phyloP scores from a whole-genome alignment of 2,113 vertebrate species.

The Ondatra zibethicus region DNA sequence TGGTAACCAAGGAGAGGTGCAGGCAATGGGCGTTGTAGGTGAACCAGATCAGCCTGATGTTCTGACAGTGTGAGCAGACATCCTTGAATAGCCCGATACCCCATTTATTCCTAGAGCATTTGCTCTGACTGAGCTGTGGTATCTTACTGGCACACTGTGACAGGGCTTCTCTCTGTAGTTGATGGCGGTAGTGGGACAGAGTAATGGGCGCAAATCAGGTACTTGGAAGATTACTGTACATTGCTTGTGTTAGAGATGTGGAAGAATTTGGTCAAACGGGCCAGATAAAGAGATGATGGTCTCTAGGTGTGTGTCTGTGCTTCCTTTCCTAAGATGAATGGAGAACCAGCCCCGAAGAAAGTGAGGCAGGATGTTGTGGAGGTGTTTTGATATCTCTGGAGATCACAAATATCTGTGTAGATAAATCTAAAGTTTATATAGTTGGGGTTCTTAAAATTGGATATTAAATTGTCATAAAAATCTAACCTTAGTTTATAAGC shows the following conservation, averaged over 20 bases:
- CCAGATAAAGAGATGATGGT: fast-evolving
- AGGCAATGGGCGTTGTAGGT: too few relatives aligned
- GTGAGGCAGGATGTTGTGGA: fast-evolving
- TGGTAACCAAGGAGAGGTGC: background rate
- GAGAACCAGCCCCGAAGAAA: background rate
- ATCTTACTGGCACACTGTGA: background rate
- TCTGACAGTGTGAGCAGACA: background rate
- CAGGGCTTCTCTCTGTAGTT: background rate
- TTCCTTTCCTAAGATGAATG: background rate
- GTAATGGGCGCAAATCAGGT: background rate
- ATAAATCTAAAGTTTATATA: background rate
- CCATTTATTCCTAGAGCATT: background rate
- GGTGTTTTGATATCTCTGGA: background rate
- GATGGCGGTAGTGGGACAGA: background rate
- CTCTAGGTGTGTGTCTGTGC: background rate
- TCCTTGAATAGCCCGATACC: background rate
- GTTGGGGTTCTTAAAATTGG: background rate
- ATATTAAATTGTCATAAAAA: background rate
- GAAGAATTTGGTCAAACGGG: background rate
- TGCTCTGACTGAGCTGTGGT: background rate
- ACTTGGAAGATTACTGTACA: background rate
- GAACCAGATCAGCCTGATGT: background rate
- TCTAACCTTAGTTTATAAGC: background rate
- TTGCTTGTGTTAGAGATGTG: background rate
- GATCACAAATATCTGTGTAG: background rate